phyloP scores from a whole-genome alignment of 2,797 vertebrate species.

The Pseudocheirus occidentalis region DNA sequence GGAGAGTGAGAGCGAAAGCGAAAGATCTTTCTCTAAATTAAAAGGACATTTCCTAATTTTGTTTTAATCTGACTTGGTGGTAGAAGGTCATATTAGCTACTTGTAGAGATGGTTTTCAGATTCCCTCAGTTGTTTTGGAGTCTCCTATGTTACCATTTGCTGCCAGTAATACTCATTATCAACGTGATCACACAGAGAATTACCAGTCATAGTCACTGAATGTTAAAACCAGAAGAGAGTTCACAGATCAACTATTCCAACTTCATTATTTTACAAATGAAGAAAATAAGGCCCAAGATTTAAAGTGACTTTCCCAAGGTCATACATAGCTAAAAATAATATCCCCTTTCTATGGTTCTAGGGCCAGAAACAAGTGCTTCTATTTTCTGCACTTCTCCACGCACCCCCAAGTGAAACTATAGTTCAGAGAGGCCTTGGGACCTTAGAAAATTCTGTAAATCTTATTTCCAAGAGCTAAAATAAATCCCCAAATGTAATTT shows the following conservation, averaged over 20 bases:
- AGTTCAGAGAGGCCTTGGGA: neutral
- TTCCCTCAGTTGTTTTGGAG: neutral
- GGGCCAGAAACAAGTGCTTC: neutral
- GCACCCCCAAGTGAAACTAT: neutral
- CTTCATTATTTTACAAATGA: neutral
- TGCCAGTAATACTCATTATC: neutral
- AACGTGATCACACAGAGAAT: slow-evolving; percentile 8
- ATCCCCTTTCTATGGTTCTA: neutral
- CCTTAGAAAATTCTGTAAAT: slow-evolving; percentile 11
- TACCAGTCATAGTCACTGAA: neutral
- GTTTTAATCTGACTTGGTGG: slow-evolving; percentile 5
- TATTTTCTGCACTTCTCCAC: neutral
- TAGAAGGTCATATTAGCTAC: neutral
- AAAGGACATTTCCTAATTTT: slow-evolving; percentile 1
- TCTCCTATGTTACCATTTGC: neutral
- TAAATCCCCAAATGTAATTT: slow-evolving; percentile 20
- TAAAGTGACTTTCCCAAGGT: neutral
- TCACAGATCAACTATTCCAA: neutral
- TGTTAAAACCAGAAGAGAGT: neutral
- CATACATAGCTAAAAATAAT: neutral
- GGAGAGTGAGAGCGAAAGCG: too few species aligned
- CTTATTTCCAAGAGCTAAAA: slow-evolving; percentile 43
- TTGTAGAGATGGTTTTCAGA: neutral
- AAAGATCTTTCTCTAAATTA: neutral
- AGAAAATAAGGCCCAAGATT: neutral